Base-by-base conservation (phyloP, 2,888 invertebrate genomes). In the Polia nebulosa region DNA sequence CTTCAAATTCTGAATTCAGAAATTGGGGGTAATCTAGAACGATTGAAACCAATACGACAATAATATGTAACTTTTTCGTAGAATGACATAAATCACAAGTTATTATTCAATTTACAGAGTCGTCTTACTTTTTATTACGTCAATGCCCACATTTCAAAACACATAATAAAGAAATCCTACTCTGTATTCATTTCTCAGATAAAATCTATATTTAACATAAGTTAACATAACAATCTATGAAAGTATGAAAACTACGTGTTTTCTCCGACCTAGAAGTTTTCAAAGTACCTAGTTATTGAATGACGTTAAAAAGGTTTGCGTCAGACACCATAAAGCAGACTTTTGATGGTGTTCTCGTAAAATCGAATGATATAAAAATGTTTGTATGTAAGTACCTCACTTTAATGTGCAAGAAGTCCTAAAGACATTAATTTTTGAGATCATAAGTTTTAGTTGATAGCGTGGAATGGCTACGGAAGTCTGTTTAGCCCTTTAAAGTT, bases 291-390 rank as follows among this genome's bases (percentile, higher is more conserved):
- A 60, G 22, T 66, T 64, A 64, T 65, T 27, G 51, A 67, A 66
- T 60, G 9, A 67, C 65, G 75, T 67, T 67, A 67, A 72, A 76
- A 76, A 70, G 47, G 64, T 41, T 52, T 65, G 49, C 69, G 76
- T 67, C 79, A 72, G 67, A 57, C 27, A 29, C 51, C 41, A 62
- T 76, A 76, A 80, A 80, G 25, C n/a, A 47, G 51, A 34, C 60
- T 45, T 79, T 76, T 80, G 57, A 76, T 79, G 66, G 71, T 47
- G 34, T 52, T 15, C 53, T 76, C 73, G 67, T 77, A 77, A 77
- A 72, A 73, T 62, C 39, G 45, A 51, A 55, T 65, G 47, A 62
- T 53, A 76, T 80, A 76, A 79, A 80, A 72, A 59, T 80, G 73
- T 80, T 80, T 80, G 80, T 71, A 32, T 71, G 75, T 72, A 68